These are phyloP conservation scores for Yponomeuta sedellus DNA, from an alignment of 2,888 invertebrate genomes.

Conservation along the genomic window DNA sequence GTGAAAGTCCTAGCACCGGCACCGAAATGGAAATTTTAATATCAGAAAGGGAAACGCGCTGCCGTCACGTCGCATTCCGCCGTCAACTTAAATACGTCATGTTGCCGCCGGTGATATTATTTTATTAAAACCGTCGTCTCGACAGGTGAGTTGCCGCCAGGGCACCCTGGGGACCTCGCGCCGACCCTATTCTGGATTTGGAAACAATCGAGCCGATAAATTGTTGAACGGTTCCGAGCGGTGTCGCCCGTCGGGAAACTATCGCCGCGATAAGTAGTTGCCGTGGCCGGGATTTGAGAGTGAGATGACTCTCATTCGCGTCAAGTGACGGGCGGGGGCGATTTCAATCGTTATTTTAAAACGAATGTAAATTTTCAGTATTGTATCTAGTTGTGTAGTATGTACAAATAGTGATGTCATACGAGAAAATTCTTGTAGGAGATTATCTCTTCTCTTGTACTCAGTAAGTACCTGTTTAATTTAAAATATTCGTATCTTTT, in stretches of 20 bases:
- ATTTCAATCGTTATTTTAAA: too few species aligned
- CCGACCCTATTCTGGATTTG: slow-evolving; percentile 2
- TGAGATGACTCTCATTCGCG: too few species aligned
- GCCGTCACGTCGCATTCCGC: background rate
- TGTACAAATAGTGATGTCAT: too few species aligned
- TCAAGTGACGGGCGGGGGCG: too few species aligned
- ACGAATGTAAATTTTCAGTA: too few species aligned
- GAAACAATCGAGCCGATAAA: background rate
- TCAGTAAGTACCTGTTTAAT: too few species aligned
- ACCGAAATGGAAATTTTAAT: slow-evolving; percentile 5
- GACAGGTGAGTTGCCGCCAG: slow-evolving; percentile 40
- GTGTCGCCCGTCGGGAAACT: background rate
- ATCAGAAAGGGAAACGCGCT: background rate
- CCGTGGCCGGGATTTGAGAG: too few species aligned
- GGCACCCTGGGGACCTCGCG: slow-evolving; percentile 8
- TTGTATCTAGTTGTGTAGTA: too few species aligned
- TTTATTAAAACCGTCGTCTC: slow-evolving; percentile 56
- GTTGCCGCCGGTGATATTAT: slow-evolving; percentile 37
- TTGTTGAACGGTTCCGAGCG: background rate
- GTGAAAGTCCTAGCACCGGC: slow-evolving; percentile 17
- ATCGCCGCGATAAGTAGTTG: too few species aligned
- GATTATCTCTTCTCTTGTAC: too few species aligned
- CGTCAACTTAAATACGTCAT: slow-evolving; percentile 1
- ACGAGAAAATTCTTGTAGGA: too few species aligned
- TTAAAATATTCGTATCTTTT: too few species aligned